These are phyloP conservation scores for Netelia fuscicornis DNA, from an alignment of 2,888 invertebrate genomes.

Conservation along the genomic window DNA sequence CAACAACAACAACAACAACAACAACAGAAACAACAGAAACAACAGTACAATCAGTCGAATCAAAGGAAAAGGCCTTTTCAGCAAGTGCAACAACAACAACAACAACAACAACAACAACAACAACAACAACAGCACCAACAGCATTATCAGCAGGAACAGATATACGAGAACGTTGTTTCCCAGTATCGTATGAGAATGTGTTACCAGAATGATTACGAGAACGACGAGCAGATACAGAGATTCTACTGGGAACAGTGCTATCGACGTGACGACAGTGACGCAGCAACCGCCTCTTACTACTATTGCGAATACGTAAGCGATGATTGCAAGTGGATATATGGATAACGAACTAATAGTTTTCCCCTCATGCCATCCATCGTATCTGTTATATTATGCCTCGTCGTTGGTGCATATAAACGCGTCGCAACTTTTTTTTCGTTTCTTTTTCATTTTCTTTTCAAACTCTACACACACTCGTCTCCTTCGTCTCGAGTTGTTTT, in stretches of 20 bases:
- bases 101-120: slow-evolving; percentile 60
- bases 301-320: slow-evolving; percentile 84
- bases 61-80: slow-evolving; percentile 17
- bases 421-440: too few species aligned
- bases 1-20: slow-evolving; percentile 66
- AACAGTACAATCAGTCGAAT: slow-evolving; percentile 30
- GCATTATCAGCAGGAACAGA: slow-evolving; percentile 79
- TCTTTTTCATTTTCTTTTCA: too few species aligned
- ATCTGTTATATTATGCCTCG: too few species aligned
- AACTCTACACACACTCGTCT: too few species aligned
- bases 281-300: slow-evolving; percentile 83
- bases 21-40: slow-evolving; percentile 59
- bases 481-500: too few species aligned
- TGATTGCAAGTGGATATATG: slow-evolving; percentile 21
- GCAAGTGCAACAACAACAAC: slow-evolving; percentile 29
- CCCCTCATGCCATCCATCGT: too few species aligned
- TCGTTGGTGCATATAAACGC: too few species aligned
- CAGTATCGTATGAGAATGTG: slow-evolving; percentile 84
- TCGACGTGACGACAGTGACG: slow-evolving; percentile 81
- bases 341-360: too few species aligned
- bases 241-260: slow-evolving; percentile 84
- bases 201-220: slow-evolving; percentile 84
- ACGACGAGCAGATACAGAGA: slow-evolving; percentile 83
- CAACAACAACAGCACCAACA: slow-evolving; percentile 61
- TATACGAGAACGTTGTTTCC: slow-evolving; percentile 83